These are phyloP conservation scores for Belgica antarctica DNA, from an alignment of 2,888 invertebrate species.

Conservation along the genomic window DNA sequence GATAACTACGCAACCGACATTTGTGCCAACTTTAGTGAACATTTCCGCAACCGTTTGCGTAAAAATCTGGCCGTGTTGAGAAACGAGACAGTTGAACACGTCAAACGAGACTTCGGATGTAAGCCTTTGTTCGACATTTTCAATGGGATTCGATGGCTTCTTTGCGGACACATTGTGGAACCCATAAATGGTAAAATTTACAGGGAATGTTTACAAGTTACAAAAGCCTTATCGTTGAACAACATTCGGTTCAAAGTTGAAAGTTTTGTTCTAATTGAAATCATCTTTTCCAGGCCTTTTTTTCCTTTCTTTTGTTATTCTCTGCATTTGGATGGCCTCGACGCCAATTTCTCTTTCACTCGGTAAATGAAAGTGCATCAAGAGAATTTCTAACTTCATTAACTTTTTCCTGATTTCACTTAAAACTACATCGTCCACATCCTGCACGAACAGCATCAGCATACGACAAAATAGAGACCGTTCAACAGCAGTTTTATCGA, in stretches of 20 bases:
- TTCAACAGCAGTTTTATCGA: neutral
- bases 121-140: conserved; percentile 70
- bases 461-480: conserved; percentile 22
- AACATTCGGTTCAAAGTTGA: neutral
- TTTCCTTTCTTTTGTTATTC: conserved; percentile 22
- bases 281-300: conserved; percentile 17
- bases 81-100: conserved; percentile 63
- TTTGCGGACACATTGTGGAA: conserved; percentile 27
- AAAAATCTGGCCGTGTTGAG: conserved; percentile 68
- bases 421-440: neutral
- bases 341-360: conserved; percentile 21
- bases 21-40: conserved; percentile 63
- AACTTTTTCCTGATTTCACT: conserved; percentile 1
- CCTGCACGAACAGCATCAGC: conserved; percentile 16
- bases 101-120: conserved; percentile 67
- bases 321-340: neutral
- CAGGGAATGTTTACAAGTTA: neutral
- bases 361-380: neutral
- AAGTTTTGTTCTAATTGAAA: neutral
- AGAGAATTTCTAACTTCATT: neutral
- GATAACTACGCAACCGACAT: conserved; percentile 70
- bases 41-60: conserved; percentile 57
- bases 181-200: conserved; percentile 27
- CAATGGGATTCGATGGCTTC: conserved; percentile 59
- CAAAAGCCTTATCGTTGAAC: too few species aligned